phyloP scores from a whole-genome alignment of 2,113 vertebrate species.

The Zootoca vivipara region DNA sequence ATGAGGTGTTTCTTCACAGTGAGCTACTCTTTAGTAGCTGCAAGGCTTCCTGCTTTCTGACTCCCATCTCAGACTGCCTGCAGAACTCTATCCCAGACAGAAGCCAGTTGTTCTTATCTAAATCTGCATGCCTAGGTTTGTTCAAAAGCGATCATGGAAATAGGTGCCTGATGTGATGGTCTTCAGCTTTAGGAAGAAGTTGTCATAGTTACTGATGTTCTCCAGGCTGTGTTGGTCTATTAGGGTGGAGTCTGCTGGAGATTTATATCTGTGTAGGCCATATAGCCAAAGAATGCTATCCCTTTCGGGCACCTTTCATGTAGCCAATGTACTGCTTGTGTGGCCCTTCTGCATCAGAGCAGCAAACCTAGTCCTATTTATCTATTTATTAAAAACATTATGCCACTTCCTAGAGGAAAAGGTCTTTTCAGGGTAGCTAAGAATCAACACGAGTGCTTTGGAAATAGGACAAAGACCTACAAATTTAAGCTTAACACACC shows the following conservation, averaged over 20 bases:
- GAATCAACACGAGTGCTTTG: too few relatives aligned
- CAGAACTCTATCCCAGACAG: background rate
- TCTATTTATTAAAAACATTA: too few relatives aligned
- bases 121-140: background rate
- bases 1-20: background rate
- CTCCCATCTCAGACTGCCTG: too few relatives aligned
- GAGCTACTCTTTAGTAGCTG: background rate
- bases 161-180: background rate
- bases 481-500: too few relatives aligned
- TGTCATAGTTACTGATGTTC: background rate
- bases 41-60: too few relatives aligned
- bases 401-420: too few relatives aligned
- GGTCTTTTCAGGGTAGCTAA: too few relatives aligned
- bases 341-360: background rate
- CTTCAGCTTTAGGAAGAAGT: background rate
- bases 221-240: background rate
- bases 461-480: too few relatives aligned
- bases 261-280: background rate
- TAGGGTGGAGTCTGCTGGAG: background rate
- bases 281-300: background rate
- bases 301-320: background rate
- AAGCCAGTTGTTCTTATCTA: background rate
- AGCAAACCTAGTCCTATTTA: background rate
- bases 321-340: too few relatives aligned
- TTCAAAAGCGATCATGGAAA: background rate